phyloP scores from a whole-genome alignment of 1,140 invertebrate genomes.

The Maniola jurtina region DNA sequence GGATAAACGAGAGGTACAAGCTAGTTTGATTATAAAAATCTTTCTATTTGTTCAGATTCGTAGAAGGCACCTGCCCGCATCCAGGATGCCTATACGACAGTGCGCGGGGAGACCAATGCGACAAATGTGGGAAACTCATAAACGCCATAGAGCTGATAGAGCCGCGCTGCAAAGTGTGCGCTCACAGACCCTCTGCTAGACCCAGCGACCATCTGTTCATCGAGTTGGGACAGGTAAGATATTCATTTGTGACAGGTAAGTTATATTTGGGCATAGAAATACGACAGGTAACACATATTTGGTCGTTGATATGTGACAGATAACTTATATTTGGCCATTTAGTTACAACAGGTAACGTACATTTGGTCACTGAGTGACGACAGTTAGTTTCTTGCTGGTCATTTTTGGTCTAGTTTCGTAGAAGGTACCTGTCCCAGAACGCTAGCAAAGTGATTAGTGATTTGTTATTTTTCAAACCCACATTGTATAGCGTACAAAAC shows the following conservation, averaged over 20 bases:
- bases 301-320: too few relatives aligned
- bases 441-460: too few relatives aligned
- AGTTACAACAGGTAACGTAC: too few relatives aligned
- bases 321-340: too few relatives aligned
- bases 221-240: slow-evolving; percentile 90
- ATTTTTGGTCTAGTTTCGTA: too few relatives aligned
- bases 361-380: too few relatives aligned
- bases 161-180: slow-evolving; percentile 96
- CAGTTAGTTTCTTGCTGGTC: too few relatives aligned
- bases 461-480: too few relatives aligned
- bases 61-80: slow-evolving; percentile 97
- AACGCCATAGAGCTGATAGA: slow-evolving; percentile 95
- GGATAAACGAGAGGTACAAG: too few relatives aligned
- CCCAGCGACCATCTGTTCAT: slow-evolving; percentile 95
- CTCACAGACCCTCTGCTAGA: slow-evolving; percentile 85
- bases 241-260: not conserved
- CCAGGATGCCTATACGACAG: slow-evolving; percentile 93
- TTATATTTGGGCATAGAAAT: not conserved
- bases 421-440: too few relatives aligned
- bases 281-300: not conserved
- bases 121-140: slow-evolving; percentile 97
- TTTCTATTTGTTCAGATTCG: slow-evolving; percentile 83
- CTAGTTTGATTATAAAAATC: too few relatives aligned
- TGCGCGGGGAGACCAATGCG: slow-evolving; percentile 99
- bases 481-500: too few relatives aligned